Percentiles rank a stretch among this genome's conserved stretches.
These are phyloP conservation scores for Ceriagrion tenellum DNA, from an alignment of 2,888 invertebrate species.

Conservation along the genomic window DNA sequence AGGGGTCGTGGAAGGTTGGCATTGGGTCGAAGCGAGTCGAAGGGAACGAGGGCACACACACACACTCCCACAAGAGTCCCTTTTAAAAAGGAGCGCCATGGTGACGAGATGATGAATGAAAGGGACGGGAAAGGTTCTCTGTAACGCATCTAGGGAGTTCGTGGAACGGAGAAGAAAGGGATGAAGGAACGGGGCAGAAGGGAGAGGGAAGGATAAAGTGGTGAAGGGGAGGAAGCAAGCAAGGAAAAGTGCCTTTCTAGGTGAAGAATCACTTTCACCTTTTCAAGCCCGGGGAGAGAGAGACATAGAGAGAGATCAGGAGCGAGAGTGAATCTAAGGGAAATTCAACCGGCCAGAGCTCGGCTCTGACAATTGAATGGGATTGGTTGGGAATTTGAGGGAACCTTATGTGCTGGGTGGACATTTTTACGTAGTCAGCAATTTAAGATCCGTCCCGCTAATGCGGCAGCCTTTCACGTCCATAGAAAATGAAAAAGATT, in stretches of 20 bases:
- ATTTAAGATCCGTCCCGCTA: not conserved
- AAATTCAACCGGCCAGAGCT: not conserved
- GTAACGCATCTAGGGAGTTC: not conserved
- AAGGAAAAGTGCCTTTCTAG: not conserved
- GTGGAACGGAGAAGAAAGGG: not conserved
- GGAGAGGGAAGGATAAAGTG: not conserved
- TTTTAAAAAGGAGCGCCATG: not conserved
- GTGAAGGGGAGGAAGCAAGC: no score
- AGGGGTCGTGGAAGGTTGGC: not conserved
- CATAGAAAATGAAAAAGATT: no score
- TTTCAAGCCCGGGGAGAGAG: not conserved
- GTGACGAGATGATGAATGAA: not conserved
- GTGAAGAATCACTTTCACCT: not conserved
- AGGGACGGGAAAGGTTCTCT: not conserved
- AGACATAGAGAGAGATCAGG: not conserved
- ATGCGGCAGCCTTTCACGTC: not conserved
- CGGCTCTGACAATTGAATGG: not conserved
- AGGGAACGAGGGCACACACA: not conserved
- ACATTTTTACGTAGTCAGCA: not conserved
- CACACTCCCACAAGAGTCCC: no score
- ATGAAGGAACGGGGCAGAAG: not conserved
- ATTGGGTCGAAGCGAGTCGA: not conserved
- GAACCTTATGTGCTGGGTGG: not conserved
- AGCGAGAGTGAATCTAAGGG: not conserved
- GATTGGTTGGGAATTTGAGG: not conserved